A percentile compares a stretch with the other conserved stretches of the same genome.
Evolutionary conservation across 2,113 vertebrate species (phyloP).

Genomic region (Pantherophis guttatus): DNA sequence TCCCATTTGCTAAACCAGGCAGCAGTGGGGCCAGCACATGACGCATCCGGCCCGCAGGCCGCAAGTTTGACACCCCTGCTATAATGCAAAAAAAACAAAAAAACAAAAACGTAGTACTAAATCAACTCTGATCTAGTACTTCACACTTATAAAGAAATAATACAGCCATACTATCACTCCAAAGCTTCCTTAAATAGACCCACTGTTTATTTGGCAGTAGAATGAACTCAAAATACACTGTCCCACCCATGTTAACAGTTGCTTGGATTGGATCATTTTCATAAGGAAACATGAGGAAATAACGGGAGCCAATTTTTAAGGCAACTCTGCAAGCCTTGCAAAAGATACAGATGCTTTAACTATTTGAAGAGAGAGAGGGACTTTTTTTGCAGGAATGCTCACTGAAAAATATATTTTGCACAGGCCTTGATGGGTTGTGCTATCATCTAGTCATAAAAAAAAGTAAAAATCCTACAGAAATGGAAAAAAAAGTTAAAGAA

Average conservation of each 20-base stretch:
- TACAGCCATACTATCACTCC: neutral
- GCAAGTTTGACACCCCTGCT: neutral
- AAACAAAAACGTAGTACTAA: too few species aligned
- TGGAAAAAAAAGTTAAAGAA: slow-evolving; percentile 17
- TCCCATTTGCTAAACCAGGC: too few species aligned
- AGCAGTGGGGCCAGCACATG: too few species aligned
- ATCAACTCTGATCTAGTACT: neutral
- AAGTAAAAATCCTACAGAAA: neutral
- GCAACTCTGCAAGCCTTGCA: neutral
- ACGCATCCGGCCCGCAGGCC: too few species aligned
- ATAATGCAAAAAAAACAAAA: neutral
- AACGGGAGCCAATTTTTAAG: neutral
- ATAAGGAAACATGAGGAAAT: neutral
- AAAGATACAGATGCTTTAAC: neutral
- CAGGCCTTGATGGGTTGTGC: neutral
- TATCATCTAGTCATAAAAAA: neutral
- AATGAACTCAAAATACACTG: neutral
- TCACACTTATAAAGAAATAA: neutral
- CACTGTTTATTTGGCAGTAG: neutral
- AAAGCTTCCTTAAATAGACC: neutral
- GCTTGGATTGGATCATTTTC: neutral
- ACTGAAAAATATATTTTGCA: neutral
- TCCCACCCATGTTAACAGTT: neutral
- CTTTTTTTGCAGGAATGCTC: neutral
- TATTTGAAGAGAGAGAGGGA: neutral